These are phyloP conservation scores for Clepsis dumicolana DNA, from an alignment of 2,888 invertebrate species.

Conservation along the genomic window DNA sequence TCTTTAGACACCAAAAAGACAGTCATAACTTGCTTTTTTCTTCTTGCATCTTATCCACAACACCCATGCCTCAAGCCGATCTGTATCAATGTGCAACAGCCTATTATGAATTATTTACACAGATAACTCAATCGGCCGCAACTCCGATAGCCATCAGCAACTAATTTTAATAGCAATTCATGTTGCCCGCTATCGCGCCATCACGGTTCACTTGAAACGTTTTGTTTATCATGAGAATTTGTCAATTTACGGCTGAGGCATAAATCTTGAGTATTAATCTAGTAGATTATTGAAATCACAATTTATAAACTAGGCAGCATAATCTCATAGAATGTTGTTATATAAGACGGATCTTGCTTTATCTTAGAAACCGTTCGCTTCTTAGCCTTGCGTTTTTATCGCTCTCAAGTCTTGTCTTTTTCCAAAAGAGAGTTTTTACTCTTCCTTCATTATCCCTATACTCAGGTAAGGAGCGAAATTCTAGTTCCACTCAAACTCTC, in stretches of 20 bases:
- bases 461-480: too few species aligned
- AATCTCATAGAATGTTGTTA: background rate
- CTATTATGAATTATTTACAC: slow-evolving; percentile 38
- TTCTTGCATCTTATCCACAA: background rate
- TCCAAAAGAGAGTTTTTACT: too few species aligned
- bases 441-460: too few species aligned
- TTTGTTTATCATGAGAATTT: slow-evolving; percentile 42
- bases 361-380: background rate
- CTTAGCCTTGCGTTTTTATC: too few species aligned
- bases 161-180: slow-evolving; percentile 67
- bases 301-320: background rate
- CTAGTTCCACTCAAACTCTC: too few species aligned
- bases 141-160: slow-evolving; percentile 58
- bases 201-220: slow-evolving; percentile 55
- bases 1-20: too few species aligned
- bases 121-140: slow-evolving; percentile 44
- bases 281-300: slow-evolving; percentile 8
- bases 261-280: slow-evolving; percentile 18
- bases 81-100: slow-evolving; percentile 1
- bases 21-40: background rate
- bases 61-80: background rate
- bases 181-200: slow-evolving; percentile 51
- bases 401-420: too few species aligned
- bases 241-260: slow-evolving; percentile 10
- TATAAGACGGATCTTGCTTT: background rate